Evolutionary conservation across 2,888 invertebrate genomes (phyloP), one percentile per base, ranked within the genome.

Genomic region (Megastigmus dorsalis): DNA sequence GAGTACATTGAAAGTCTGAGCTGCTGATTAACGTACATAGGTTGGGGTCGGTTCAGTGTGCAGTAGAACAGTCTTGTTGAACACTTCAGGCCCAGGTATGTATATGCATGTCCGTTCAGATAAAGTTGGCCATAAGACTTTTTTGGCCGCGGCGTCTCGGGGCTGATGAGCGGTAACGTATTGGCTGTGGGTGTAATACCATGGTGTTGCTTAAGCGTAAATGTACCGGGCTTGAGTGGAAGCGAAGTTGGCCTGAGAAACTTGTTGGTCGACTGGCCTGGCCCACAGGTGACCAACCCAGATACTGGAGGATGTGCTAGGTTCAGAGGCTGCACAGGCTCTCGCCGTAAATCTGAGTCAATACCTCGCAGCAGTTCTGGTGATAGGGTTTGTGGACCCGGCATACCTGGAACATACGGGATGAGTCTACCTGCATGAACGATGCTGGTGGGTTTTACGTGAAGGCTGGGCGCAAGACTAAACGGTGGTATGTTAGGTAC

Each of bases 1-100:
- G 97, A 97, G 87, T 98, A 98, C 98, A 98, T 98, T 48, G 97
- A 98, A 66, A 98, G 89, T 82, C 95, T 95, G 84, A 95, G 95
- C 87, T 95, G 93, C 82, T 95, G 95, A 0, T 94, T 94, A 73
- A 97, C 96, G 86, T 97, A 98, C 86, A 96, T 97, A 1, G 98
- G 98, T 86, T 98, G 98, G 0, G 97, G 95, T 80, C 96, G 93
- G 87, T 97, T 96, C 59, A 97, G 91, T 0, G 97, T 97, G 84
- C 98, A 98, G 88, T 96, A 98, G 82, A 96, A 97, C 73, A 95
- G 93, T 86, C 95, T 93, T 1, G 97, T 96, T 23, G 96, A 96
- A 86, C 95, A 95, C 88, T 97, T 97, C 72, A 97, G 89, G 0
- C 96, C 97, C 82, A 97, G 89, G 88, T 96, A 96, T 54, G 97